A percentile compares a stretch with the other conserved stretches of the same genome.
These are phyloP conservation scores for Hetaerina titia DNA, from an alignment of 2,888 invertebrate species.

Conservation along the genomic window DNA sequence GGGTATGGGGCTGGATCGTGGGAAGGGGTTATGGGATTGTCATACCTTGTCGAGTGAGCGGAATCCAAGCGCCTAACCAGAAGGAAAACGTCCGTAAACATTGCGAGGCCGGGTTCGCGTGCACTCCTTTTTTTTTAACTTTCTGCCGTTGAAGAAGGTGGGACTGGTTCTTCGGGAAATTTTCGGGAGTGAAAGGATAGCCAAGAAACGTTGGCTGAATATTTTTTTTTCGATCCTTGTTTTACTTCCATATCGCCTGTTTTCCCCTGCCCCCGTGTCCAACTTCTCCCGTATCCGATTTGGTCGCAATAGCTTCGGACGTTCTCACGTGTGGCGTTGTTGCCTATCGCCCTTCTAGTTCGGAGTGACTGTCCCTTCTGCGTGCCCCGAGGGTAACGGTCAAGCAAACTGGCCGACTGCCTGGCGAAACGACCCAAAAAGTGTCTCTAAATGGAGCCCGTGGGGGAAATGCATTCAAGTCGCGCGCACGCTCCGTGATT, in stretches of 20 bases:
- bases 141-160: not conserved
- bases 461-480: not conserved
- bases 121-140: not conserved
- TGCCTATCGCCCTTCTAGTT: not conserved
- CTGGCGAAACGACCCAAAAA: not conserved
- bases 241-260: not conserved
- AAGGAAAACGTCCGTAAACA: not conserved
- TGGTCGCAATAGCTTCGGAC: not conserved
- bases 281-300: not conserved
- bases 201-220: not conserved
- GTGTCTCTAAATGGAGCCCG: not conserved
- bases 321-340: not conserved
- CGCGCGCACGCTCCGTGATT: not conserved
- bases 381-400: not conserved
- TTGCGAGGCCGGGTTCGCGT: not conserved
- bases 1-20: not conserved
- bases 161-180: not conserved
- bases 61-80: not conserved
- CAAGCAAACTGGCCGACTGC: not conserved
- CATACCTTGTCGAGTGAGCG: not conserved
- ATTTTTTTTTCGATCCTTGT: not conserved
- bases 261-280: not conserved
- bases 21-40: not conserved
- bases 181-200: conserved; percentile 8
- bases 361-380: conserved; percentile 7